A percentile compares a stretch with the other conserved stretches of the same genome.
Evolutionary conservation across 1,140 invertebrate species (phyloP).

Genomic region (Drosophila mojavensis): DNA sequence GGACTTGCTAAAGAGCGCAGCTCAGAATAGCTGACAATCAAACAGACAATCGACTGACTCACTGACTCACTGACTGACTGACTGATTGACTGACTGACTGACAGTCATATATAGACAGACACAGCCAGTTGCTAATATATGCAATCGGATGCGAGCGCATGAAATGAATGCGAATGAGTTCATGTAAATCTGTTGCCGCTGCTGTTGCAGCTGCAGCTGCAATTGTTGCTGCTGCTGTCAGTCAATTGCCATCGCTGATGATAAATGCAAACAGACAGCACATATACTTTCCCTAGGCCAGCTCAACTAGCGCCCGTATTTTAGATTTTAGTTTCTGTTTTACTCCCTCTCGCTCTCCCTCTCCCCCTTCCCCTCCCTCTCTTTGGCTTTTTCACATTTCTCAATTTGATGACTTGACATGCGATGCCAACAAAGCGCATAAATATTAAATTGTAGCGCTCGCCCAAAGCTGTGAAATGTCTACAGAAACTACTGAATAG

Average conservation of each 20-base stretch:
- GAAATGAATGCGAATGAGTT: conserved; percentile 71
- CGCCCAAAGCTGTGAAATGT: background rate
- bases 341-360: background rate
- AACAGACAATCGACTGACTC: conserved; percentile 24
- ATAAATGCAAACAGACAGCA: conserved; percentile 68
- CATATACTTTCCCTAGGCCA: conserved; percentile 14
- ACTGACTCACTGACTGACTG: background rate
- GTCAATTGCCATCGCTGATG: conserved; percentile 54
- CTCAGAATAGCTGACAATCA: conserved; percentile 49
- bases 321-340: conserved; percentile 9
- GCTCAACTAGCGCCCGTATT: conserved; percentile 7
- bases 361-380: background rate
- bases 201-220: conserved; percentile 38
- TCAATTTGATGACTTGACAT: conserved; percentile 55
- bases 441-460: conserved; percentile 55
- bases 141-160: conserved; percentile 62
- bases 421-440: conserved; percentile 59
- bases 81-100: background rate
- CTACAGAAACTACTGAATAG: too few relatives aligned
- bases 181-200: conserved; percentile 63
- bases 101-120: conserved; percentile 3
- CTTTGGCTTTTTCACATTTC: conserved; percentile 28
- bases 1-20: conserved; percentile 48
- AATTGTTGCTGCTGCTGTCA: conserved; percentile 60
- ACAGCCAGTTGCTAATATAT: conserved; percentile 61